Evolutionary conservation across 2,888 invertebrate genomes (phyloP).

Genomic region (Litoditis marina): DNA sequence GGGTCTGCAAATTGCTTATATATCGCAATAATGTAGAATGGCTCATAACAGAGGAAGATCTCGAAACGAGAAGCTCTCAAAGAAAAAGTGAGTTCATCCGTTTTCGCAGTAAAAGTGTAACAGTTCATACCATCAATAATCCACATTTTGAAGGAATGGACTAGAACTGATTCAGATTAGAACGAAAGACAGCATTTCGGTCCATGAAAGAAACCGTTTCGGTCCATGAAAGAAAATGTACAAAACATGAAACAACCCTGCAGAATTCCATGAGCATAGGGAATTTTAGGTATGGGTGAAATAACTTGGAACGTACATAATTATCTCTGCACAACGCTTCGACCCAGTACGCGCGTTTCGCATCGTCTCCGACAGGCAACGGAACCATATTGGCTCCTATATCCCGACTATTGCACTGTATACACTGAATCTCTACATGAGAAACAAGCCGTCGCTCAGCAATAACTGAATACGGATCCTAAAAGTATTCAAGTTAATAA

Average conservation of each 20-base stretch:
- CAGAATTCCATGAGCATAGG: neutral
- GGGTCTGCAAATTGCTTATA: constrained; percentile 3
- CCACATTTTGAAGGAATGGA: no score
- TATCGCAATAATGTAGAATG: neutral
- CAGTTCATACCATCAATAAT: no score
- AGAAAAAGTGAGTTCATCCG: no score
- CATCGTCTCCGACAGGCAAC: constrained; percentile 23
- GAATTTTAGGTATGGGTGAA: neutral
- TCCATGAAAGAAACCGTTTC: no score
- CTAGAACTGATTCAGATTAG: no score
- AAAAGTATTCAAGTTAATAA: neutral
- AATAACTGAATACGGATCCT: constrained; percentile 27
- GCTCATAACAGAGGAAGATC: neutral
- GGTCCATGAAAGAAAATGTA: no score
- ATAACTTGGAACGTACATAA: neutral
- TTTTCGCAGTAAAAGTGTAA: no score
- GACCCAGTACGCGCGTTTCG: constrained; percentile 28
- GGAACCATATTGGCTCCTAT: constrained; percentile 32
- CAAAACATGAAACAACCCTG: no score
- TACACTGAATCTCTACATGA: constrained; percentile 27
- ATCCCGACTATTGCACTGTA: constrained; percentile 27
- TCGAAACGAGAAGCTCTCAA: no score
- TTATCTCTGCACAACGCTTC: constrained; percentile 36
- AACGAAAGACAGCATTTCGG: no score
- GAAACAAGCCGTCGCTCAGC: constrained; percentile 32